Evolutionary conservation across 2,113 vertebrate genomes (phyloP), one percentile per base, ranked within the genome.

Genomic region (rat (Rattus norvegicus)): DNA sequence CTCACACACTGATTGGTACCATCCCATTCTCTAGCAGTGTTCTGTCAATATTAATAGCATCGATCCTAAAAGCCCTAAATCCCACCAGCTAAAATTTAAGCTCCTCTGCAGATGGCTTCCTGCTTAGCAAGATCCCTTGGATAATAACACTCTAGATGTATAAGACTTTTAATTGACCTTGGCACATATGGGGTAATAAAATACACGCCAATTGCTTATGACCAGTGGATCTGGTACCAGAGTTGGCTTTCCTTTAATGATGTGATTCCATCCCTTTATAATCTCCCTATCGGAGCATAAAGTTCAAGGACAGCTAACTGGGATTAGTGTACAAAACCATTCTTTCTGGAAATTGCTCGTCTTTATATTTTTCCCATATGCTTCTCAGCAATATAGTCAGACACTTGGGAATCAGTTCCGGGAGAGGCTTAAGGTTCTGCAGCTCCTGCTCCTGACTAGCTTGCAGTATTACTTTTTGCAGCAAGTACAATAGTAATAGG

Each of bases 41-140:
- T 91, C 69, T 90, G 67, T 97, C 95, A 96, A 96, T 95, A 93
- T 49, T 94, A 92, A 93, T 20, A 72, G 61, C 90, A 88, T 86
- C 5, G 47, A 93, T 83, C 63, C n/a, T 11, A 72, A 92, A 16
- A 59, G 86, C 75, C n/a, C 75, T 88, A 95, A 97, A 97, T 96
- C 95, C 93, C 72, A 43, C 17, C 39, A 88, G 67, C 80, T 96
- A 96, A 96, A 96, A 92, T 94, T 63, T 94, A 97, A 97, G 70
- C 80, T 87, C 24, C 17, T 83, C 63, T 94, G 85, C 93, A 96
- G 88, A 92, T 89, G 93, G 67, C 80, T 93, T 49, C 76, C 67
- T 77, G 16, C 10, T 95, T 86, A 96, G 96, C 28, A 93, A 36
- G 20, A 96, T 85, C 85, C 81, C 93, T 96, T 92, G 54, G 81